Conservation (phyloP, 2,888 invertebrate genomes). For the Synanthedon formicaeformis region DNA sequence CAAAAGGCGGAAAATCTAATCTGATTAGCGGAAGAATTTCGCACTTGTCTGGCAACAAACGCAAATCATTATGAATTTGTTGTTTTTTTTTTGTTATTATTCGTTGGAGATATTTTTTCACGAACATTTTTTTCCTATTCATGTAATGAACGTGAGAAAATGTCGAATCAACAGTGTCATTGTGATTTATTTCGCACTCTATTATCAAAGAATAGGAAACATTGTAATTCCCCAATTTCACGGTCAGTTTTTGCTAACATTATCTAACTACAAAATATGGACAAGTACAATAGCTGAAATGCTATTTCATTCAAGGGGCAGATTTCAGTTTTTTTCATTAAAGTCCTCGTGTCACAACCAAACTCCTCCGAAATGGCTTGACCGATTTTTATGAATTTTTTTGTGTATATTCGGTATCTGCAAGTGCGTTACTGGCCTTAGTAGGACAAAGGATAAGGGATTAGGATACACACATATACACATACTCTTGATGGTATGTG, state of each 20-base stretch:
- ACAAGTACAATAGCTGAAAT: too few relatives aligned
- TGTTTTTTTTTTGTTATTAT: constrained; percentile 4
- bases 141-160: constrained; percentile 26
- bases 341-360: too few relatives aligned
- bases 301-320: too few relatives aligned
- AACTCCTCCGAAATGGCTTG: too few relatives aligned
- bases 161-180: constrained; percentile 12
- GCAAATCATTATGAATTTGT: constrained; percentile 18
- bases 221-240: background rate
- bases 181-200: constrained; percentile 1
- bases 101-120: constrained; percentile 8
- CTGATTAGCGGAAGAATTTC: constrained; percentile 19
- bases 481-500: too few relatives aligned
- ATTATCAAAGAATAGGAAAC: background rate
- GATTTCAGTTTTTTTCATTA: too few relatives aligned
- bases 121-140: constrained; percentile 10
- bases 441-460: too few relatives aligned
- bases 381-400: too few relatives aligned
- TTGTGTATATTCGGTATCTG: too few relatives aligned
- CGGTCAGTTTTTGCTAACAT: background rate
- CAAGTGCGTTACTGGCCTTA: too few relatives aligned
- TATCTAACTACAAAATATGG: background rate
- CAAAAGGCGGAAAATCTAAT: constrained; percentile 17
- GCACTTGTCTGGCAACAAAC: constrained; percentile 10
- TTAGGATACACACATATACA: too few relatives aligned